Evolutionary conservation across 2,888 invertebrate genomes (phyloP).

Genomic region (Helicoverpa assulta): DNA sequence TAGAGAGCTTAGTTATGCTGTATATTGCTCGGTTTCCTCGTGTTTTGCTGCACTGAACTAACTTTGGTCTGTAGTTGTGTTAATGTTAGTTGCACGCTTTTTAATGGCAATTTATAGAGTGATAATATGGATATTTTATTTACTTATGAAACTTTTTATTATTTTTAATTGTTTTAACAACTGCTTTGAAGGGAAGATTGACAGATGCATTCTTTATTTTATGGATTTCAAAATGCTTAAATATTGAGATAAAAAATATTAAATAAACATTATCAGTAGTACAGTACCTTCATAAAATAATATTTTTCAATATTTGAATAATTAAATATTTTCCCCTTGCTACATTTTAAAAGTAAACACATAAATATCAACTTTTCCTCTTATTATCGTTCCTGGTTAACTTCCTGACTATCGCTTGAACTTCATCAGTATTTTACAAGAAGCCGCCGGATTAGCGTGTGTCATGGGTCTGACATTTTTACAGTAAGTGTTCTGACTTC

Average conservation of each 20-base stretch:
- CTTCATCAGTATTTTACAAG: background rate
- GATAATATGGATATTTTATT: background rate
- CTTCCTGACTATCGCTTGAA: background rate
- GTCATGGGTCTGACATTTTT: background rate
- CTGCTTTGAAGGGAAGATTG: too few species aligned
- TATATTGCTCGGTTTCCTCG: background rate
- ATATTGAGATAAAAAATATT: background rate
- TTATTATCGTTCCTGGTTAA: background rate
- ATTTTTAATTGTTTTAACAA: background rate
- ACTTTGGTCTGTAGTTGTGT: constrained; percentile 1
- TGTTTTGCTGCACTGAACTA: constrained; percentile 25
- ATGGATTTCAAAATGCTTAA: background rate
- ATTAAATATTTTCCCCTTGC: background rate
- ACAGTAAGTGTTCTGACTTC: background rate
- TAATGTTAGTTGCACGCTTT: constrained; percentile 25
- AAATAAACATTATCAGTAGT: too few species aligned
- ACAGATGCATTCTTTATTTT: too few species aligned
- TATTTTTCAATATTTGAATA: background rate
- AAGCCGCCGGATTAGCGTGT: background rate
- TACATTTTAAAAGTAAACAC: background rate
- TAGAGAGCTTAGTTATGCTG: constrained; percentile 3
- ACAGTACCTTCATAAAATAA: too few species aligned
- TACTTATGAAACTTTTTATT: background rate
- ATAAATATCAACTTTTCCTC: background rate
- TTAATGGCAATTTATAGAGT: background rate